Percentiles rank a stretch among this genome's conserved stretches.
Conservation (phyloP, 1,140 invertebrate species). For the Cotesia glomerata region DNA sequence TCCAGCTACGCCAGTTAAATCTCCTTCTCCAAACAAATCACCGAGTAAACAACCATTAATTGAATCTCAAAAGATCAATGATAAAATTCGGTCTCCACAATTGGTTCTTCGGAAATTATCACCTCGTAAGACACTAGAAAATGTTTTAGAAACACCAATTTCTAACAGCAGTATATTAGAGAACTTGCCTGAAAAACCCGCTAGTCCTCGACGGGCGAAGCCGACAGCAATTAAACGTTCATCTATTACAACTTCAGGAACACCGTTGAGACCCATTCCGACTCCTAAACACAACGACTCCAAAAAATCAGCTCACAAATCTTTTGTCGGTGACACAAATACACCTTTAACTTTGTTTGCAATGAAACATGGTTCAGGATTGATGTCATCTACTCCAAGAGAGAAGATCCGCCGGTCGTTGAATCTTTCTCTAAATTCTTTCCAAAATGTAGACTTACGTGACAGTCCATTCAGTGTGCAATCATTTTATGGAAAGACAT, state of each 20-base stretch:
- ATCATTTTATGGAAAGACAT: conserved; percentile 19
- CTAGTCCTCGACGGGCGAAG: conserved; percentile 24
- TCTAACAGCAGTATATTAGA: conserved; percentile 5
- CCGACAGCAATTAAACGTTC: conserved; percentile 19
- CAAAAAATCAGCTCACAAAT: conserved; percentile 26
- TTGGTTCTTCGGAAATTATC: conserved; percentile 2
- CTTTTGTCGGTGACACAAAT: conserved; percentile 35
- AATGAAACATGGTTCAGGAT: neutral
- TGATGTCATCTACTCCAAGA: conserved; percentile 34
- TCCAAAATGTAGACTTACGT: neutral
- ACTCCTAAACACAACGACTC: neutral
- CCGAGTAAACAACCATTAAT: neutral
- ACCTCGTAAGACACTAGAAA: neutral
- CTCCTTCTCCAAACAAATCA: neutral
- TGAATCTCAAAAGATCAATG: neutral
- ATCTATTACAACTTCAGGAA: conserved; percentile 17
- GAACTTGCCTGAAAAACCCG: conserved; percentile 3
- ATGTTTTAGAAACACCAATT: conserved; percentile 12
- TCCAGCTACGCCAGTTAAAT: neutral
- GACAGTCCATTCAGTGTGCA: conserved; percentile 27
- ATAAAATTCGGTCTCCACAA: neutral
- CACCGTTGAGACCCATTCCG: conserved; percentile 14
- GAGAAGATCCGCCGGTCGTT: conserved; percentile 24
- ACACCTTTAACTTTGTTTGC: conserved; percentile 1
- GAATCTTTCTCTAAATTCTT: conserved; percentile 26